A percentile compares a stretch with the other conserved stretches of the same genome.
Evolutionary conservation across 2,113 vertebrate genomes (phyloP).

Genomic region (Rhea pennata): DNA sequence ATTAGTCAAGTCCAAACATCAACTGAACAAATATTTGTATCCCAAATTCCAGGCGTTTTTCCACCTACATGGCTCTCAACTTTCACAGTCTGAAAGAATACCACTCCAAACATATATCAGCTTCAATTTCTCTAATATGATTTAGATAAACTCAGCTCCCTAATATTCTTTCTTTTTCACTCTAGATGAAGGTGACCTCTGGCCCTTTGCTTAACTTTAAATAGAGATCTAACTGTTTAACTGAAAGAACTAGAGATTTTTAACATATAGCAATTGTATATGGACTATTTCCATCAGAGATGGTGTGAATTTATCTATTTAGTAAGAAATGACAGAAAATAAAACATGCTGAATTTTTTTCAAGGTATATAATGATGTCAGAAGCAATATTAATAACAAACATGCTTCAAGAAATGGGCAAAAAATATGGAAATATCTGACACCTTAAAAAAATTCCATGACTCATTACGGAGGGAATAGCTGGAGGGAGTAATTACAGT

Average conservation of each 20-base stretch:
- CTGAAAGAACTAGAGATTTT: not conserved
- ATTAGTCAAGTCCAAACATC: not conserved
- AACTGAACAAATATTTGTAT: conserved; percentile 6
- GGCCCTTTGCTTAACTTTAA: not conserved
- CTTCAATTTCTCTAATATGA: not conserved
- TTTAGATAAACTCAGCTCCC: not conserved
- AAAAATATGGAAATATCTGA: not conserved
- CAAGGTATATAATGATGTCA: not conserved
- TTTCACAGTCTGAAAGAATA: not conserved
- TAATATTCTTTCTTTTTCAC: not conserved
- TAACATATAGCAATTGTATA: not conserved
- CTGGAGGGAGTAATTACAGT: not conserved
- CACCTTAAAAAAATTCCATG: not conserved
- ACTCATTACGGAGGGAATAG: not conserved
- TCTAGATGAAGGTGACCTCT: not conserved
- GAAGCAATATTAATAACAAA: not conserved
- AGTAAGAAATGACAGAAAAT: not conserved
- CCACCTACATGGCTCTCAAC: not conserved
- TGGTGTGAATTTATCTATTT: not conserved
- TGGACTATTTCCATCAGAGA: not conserved
- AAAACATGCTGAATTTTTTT: not conserved
- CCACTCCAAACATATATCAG: not conserved
- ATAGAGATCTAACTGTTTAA: not conserved
- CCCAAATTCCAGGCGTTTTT: not conserved
- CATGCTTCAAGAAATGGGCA: not conserved